Conservation (phyloP, 2,888 invertebrate species). For the Plagodis pulveraria region DNA sequence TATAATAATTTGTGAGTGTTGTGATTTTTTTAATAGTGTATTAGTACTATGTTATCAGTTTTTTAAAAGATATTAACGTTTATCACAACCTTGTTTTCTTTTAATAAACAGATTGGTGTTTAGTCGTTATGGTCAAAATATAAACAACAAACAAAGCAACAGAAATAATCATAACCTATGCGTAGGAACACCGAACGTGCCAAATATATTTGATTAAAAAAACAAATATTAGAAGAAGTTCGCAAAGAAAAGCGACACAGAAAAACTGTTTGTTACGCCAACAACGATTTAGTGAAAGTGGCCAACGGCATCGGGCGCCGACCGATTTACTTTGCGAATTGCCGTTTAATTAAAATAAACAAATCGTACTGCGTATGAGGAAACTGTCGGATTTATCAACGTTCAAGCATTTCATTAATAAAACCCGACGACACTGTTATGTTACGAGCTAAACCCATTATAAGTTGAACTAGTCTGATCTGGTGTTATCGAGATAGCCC, state of each 20-base stretch:
- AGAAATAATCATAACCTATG: no score
- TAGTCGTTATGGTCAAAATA: no score
- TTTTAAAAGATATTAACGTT: no score
- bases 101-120: no score
- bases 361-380: conserved; percentile 11
- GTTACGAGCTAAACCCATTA: conserved; percentile 34
- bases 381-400: conserved; percentile 22
- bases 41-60: no score
- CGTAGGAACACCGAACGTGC: no score
- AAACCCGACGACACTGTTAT: conserved; percentile 41
- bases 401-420: conserved; percentile 33
- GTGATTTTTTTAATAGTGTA: no score
- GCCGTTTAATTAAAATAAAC: conserved; percentile 22
- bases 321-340: conserved; percentile 56
- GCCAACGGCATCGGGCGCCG: conserved; percentile 38
- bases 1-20: no score
- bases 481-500: conserved; percentile 22
- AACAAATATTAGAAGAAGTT: conserved; percentile 42
- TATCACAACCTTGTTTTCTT: no score
- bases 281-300: conserved; percentile 68
- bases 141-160: no score
- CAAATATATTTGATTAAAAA: not conserved
- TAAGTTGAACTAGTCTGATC: conserved; percentile 33
- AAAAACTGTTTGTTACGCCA: conserved; percentile 67
- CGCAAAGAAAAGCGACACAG: conserved; percentile 61